Evolutionary conservation across 2,888 invertebrate species (phyloP).

Genomic region (Drosophila formosana): DNA sequence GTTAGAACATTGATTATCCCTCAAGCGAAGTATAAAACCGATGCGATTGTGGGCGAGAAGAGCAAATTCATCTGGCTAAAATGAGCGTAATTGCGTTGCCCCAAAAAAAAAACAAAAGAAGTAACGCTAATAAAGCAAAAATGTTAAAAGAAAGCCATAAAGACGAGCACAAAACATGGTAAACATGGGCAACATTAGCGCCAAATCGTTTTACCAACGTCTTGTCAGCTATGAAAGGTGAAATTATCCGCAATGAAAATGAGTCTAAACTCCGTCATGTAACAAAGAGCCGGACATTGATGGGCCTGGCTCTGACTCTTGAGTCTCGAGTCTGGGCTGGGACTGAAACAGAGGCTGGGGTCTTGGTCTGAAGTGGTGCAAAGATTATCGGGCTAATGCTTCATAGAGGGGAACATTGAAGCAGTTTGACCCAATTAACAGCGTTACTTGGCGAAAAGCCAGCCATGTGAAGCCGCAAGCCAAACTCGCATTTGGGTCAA

Average conservation of each 20-base stretch:
- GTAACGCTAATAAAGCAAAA: conserved; percentile 64
- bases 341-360: not conserved
- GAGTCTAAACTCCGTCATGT: conserved; percentile 28
- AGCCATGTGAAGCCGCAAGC: conserved; percentile 38
- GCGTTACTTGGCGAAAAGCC: conserved; percentile 43
- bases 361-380: conserved; percentile 18
- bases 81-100: conserved; percentile 53
- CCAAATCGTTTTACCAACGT: conserved; percentile 67
- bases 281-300: conserved; percentile 63
- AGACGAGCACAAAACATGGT: conserved; percentile 57
- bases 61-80: conserved; percentile 8
- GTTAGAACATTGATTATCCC: conserved; percentile 11
- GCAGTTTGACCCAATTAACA: conserved; percentile 50
- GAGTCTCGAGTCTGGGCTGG: not conserved
- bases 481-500: conserved; percentile 47
- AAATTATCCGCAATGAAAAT: conserved; percentile 69
- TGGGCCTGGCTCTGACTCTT: conserved; percentile 16
- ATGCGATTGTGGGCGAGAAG: conserved; percentile 1
- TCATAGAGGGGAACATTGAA: conserved; percentile 18
- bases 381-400: conserved; percentile 52
- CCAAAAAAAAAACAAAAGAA: conserved; percentile 45
- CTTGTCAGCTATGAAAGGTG: conserved; percentile 67
- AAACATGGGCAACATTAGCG: conserved; percentile 68
- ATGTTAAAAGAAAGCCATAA: conserved; percentile 69
- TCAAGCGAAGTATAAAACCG: not conserved